Evolutionary conservation across 2,888 invertebrate species (phyloP).

Genomic region (Hoplodrina ambigua): DNA sequence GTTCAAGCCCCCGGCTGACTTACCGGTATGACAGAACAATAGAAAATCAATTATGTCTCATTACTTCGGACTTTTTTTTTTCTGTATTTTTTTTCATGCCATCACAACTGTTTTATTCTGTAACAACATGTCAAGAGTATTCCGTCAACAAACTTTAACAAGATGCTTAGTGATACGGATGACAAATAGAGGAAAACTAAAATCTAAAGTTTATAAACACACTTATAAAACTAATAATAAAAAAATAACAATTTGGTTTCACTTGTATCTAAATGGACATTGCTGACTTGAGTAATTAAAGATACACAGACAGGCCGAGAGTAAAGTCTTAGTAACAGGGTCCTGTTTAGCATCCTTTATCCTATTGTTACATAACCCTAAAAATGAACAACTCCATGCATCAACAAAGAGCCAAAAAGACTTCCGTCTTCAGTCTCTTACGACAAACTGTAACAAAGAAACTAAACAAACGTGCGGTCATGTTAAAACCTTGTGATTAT

Average conservation of each 20-base stretch:
- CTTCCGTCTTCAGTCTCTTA: background rate
- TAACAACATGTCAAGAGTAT: constrained; percentile 54
- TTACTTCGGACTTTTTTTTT: too few species aligned
- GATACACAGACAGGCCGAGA: too few species aligned
- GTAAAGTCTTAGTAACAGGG: too few species aligned
- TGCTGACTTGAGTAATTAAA: constrained; percentile 74
- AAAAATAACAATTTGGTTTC: too few species aligned
- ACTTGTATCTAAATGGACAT: constrained; percentile 68
- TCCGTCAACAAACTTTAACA: constrained; percentile 52
- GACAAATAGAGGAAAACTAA: constrained; percentile 55
- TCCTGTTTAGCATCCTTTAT: too few species aligned
- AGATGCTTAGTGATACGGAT: constrained; percentile 57
- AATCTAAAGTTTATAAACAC: constrained; percentile 45
- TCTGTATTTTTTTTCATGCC: too few species aligned
- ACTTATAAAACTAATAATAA: constrained; percentile 37
- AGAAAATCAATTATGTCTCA: too few species aligned
- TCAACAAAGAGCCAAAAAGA: background rate
- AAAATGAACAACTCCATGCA: too few species aligned
- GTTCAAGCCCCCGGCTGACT: too few species aligned
- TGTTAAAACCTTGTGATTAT: constrained; percentile 1
- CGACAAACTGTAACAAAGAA: constrained; percentile 10
- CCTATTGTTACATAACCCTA: too few species aligned
- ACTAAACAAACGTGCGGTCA: constrained; percentile 8
- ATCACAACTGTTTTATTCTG: constrained; percentile 48
- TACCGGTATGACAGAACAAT: too few species aligned